Evolutionary conservation across 2,113 vertebrate species (phyloP).

Genomic region (Australoheros scitulus): DNA sequence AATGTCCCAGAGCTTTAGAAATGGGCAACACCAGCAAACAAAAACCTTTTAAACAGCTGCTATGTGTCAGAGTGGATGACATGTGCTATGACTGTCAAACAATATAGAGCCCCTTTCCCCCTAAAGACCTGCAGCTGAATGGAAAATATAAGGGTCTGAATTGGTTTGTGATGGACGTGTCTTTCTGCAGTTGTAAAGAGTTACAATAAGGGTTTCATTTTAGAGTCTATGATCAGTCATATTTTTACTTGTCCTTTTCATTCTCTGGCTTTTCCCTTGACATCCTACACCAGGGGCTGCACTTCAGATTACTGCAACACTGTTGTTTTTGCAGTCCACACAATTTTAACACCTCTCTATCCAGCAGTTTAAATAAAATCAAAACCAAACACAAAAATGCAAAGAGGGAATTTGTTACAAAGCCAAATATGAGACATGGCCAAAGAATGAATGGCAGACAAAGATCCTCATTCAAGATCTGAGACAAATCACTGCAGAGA

Average conservation of each 20-base stretch:
- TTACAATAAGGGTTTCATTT: conserved; percentile 15
- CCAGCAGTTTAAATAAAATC: neutral
- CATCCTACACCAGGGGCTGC: neutral
- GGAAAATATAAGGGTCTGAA: conserved; percentile 12
- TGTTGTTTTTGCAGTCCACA: neutral
- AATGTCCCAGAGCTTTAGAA: conserved; percentile 36
- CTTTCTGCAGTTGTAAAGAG: neutral
- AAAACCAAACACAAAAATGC: neutral
- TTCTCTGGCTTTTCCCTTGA: neutral
- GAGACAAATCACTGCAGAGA: neutral
- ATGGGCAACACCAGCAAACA: conserved; percentile 48
- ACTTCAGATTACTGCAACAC: neutral
- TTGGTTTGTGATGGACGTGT: conserved; percentile 20
- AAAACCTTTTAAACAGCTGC: conserved; percentile 66
- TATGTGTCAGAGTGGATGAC: conserved; percentile 53
- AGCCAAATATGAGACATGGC: neutral
- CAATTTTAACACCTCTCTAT: neutral
- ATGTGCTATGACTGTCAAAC: conserved; percentile 52
- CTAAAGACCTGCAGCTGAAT: conserved; percentile 15
- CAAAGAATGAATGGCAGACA: neutral
- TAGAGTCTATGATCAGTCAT: conserved; percentile 12
- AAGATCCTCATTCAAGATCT: neutral
- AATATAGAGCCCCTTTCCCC: conserved; percentile 10
- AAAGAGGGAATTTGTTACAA: neutral
- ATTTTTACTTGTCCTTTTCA: conserved; percentile 15